A percentile compares a stretch with the other conserved stretches of the same genome.
These are phyloP conservation scores for Enoplosus armatus DNA, from an alignment of 2,797 vertebrate genomes.

Conservation along the genomic window DNA sequence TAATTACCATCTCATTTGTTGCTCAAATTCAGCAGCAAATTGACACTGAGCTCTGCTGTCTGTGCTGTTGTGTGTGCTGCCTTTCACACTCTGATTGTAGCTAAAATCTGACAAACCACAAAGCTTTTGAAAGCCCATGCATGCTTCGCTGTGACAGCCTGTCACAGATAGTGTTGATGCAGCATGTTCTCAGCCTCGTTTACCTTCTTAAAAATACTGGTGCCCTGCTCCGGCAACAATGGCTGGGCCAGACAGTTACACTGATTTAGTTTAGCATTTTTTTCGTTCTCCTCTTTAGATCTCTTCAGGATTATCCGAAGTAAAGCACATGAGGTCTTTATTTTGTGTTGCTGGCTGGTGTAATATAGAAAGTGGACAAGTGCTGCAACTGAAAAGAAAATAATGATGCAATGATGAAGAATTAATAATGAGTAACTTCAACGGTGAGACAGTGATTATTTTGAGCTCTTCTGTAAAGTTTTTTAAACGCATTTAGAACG, in stretches of 20 bases:
- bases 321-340: neutral
- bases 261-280: slow-evolving; percentile 17
- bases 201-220: slow-evolving; percentile 16
- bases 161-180: slow-evolving; percentile 39
- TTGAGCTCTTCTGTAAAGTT: slow-evolving; percentile 17
- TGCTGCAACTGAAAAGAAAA: slow-evolving; percentile 18
- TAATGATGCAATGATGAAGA: neutral
- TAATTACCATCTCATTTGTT: slow-evolving; percentile 3
- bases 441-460: slow-evolving; percentile 1
- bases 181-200: slow-evolving; percentile 25
- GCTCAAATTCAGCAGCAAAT: neutral
- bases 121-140: slow-evolving; percentile 6
- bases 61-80: neutral
- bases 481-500: slow-evolving; percentile 14
- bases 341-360: slow-evolving; percentile 6
- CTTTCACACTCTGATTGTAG: slow-evolving; percentile 5
- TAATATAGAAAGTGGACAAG: neutral
- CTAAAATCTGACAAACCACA: slow-evolving; percentile 20
- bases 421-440: slow-evolving; percentile 10
- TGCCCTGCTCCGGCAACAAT: neutral
- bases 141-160: slow-evolving; percentile 40
- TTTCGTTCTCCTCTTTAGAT: neutral
- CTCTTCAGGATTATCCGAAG: slow-evolving; percentile 4
- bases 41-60: neutral
- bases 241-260: neutral